Percentiles rank a stretch among this genome's conserved stretches.
These are phyloP conservation scores for Brachypodius melanocephalos DNA, from an alignment of 2,113 vertebrate species.

Conservation along the genomic window DNA sequence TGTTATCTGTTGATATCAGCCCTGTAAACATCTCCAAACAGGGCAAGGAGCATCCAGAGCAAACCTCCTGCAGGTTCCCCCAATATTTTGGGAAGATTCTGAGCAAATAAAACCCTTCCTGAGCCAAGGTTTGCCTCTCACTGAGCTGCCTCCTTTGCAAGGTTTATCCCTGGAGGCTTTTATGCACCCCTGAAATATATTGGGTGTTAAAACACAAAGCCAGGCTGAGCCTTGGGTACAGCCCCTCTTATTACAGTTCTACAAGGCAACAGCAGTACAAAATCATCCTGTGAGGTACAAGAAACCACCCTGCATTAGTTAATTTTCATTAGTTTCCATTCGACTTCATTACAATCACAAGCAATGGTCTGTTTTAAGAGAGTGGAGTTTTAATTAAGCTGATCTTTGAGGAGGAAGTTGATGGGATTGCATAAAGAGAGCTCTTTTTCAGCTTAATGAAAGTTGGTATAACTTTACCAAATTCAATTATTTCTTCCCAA, in stretches of 20 bases:
- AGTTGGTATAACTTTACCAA: constrained; percentile 32
- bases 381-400: constrained; percentile 61
- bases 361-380: constrained; percentile 9
- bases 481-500: constrained; percentile 60
- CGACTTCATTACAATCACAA: background rate
- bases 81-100: background rate
- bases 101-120: background rate
- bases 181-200: background rate
- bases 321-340: background rate
- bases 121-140: background rate
- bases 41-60: background rate
- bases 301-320: background rate
- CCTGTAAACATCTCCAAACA: background rate
- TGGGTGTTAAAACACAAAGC: background rate
- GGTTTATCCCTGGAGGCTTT: constrained; percentile 6
- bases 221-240: constrained; percentile 30
- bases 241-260: background rate
- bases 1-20: background rate
- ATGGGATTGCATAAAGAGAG: background rate
- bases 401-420: constrained; percentile 32
- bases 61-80: background rate
- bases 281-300: background rate
- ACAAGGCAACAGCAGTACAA: background rate
- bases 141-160: background rate
- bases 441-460: background rate